These are phyloP conservation scores for Agrotis puta DNA, from an alignment of 2,888 invertebrate species.

Conservation along the genomic window DNA sequence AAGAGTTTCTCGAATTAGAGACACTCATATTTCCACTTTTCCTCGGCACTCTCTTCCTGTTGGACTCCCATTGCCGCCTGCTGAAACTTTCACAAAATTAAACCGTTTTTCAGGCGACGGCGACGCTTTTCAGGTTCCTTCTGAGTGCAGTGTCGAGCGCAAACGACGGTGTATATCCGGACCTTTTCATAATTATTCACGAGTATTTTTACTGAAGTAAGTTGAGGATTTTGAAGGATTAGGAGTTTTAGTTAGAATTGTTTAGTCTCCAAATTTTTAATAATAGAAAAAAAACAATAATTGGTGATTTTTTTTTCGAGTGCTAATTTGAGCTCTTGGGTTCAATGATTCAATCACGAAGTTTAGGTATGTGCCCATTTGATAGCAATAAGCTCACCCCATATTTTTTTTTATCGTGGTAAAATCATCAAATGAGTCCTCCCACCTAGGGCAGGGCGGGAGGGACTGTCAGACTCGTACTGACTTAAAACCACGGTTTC, in stretches of 20 bases:
- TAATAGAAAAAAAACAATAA: too few species aligned
- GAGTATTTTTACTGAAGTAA: conserved; percentile 54
- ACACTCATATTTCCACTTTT: conserved; percentile 71
- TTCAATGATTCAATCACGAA: too few species aligned
- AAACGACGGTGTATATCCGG: conserved; percentile 48
- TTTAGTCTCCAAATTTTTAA: too few species aligned
- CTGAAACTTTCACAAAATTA: conserved; percentile 67
- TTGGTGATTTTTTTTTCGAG: too few species aligned
- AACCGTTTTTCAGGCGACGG: conserved; percentile 65
- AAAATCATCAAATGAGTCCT: too few species aligned
- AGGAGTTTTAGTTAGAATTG: background rate
- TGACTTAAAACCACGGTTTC: too few species aligned
- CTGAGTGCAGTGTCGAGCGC: conserved; percentile 56
- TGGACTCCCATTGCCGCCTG: conserved; percentile 44
- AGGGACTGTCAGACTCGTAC: too few species aligned
- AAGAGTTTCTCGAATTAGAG: conserved; percentile 66
- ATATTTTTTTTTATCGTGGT: too few species aligned
- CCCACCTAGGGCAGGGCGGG: too few species aligned
- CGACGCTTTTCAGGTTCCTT: conserved; percentile 56
- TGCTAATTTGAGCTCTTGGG: too few species aligned
- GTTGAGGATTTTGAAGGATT: conserved; percentile 12
- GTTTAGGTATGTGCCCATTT: too few species aligned
- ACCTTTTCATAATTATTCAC: conserved; percentile 57
- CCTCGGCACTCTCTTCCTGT: conserved; percentile 58
- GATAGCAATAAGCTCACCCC: too few species aligned